Evolutionary conservation across 2,113 vertebrate genomes (phyloP).

Genomic region (Connochaetes taurinus): DNA sequence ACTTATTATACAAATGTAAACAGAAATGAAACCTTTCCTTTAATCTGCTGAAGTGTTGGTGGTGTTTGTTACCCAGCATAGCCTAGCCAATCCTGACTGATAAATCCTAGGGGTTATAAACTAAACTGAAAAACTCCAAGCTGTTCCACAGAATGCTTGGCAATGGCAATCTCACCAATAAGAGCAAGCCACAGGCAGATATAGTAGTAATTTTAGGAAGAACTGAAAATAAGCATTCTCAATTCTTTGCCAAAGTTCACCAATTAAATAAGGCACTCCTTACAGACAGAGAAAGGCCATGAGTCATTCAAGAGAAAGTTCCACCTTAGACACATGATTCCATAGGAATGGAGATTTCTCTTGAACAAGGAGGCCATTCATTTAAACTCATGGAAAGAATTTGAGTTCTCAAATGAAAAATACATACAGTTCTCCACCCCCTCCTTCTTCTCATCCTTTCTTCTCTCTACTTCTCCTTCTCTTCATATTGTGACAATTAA

Average conservation of each 20-base stretch:
- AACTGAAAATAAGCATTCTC: background rate
- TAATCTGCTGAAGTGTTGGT: background rate
- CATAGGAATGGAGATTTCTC: background rate
- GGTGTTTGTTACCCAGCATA: background rate
- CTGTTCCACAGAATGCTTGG: background rate
- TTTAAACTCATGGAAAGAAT: background rate
- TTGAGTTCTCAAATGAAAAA: background rate
- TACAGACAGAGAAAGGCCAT: background rate
- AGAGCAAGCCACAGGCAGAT: background rate
- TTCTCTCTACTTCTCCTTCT: background rate
- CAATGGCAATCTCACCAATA: background rate
- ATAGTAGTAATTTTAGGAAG: background rate
- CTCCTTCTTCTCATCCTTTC: background rate
- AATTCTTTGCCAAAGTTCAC: background rate
- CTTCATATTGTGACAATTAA: background rate
- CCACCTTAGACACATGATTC: background rate
- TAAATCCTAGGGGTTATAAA: background rate
- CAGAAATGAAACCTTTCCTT: background rate
- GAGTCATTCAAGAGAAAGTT: background rate
- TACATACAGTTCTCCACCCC: accelerated
- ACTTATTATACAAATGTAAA: background rate
- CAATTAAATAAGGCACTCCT: background rate
- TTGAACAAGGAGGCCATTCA: background rate
- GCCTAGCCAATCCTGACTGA: background rate
- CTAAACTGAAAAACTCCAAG: background rate